Base-by-base conservation (phyloP, 2,113 vertebrate genomes). In the Eptesicus fuscus region DNA sequence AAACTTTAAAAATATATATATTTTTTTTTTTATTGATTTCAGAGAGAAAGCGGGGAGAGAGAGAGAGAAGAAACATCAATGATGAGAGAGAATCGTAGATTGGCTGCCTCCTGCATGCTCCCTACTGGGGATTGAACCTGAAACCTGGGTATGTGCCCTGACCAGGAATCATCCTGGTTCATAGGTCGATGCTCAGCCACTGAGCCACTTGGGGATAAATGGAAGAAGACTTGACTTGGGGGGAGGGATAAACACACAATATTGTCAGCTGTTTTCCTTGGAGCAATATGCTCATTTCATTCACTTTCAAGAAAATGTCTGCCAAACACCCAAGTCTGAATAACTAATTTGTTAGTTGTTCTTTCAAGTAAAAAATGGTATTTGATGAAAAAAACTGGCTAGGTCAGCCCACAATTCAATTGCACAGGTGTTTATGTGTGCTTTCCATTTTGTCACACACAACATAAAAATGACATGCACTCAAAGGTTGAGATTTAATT, bases 271-370 rank as follows among this genome's bases (percentile, higher is more conserved):
- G 47, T 84, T 84, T 70, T 80, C 49, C 71, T 84, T 94, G 79
- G 9, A 59, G 7, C 47, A 77, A 84, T 9, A 67, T 49, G 32
- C 18, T 90, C 61, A 56, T 78, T 94, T 84, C 49, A 84, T 51
- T 84, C 32, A 94, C 16, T 84, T 77, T 94, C 20, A 44, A 76
- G 78, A 69, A 83, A 89, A 94, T 59, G 16, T 74, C 77, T 74
- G 70, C 71, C 37, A 90, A 84, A 70, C 56, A 59, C 13, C 1
- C 30, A 93, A 80, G 49, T 79, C 23, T 70, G 74, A 93, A 70
- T 61, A 80, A 67, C 37, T 86, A 69, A 86, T 71, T 40, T 73
- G 37, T 71, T 20, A 69, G n/a, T 82, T n/a, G 7, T 78, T 67
- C 69, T 49, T 79, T 49, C n/a, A 69, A 59, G 22, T 80, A 69